Conservation (phyloP, 92 coral and sea anemone genomes). For the Siderastrea siderea region DNA sequence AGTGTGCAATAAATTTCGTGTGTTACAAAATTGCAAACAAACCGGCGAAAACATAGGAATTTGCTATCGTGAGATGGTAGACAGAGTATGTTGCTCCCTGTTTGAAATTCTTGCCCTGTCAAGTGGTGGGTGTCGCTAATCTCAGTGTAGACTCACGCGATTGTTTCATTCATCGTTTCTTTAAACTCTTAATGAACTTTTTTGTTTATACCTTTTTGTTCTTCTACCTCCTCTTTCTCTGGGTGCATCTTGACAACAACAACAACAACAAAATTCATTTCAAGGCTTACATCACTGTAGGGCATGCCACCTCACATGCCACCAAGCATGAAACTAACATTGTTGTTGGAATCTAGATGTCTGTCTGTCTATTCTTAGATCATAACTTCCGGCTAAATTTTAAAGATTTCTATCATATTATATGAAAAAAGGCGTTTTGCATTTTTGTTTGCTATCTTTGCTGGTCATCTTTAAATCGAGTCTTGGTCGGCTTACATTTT, state of each 20-base stretch:
- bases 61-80: slow-evolving; percentile 33
- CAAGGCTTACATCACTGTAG: background rate
- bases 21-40: background rate
- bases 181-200: background rate
- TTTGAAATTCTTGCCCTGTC: slow-evolving; percentile 29
- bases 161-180: background rate
- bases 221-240: background rate
- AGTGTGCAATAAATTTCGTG: background rate
- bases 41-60: background rate
- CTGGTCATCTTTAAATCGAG: background rate
- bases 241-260: background rate
- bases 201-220: too few relatives aligned
- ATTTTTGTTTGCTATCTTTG: background rate
- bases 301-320: background rate
- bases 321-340: background rate
- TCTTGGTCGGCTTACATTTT: background rate
- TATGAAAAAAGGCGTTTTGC: background rate
- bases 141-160: slow-evolving; percentile 39
- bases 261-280: background rate
- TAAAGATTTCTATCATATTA: background rate
- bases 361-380: background rate
- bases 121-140: slow-evolving; percentile 22
- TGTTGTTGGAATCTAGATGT: background rate
- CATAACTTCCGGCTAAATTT: background rate
- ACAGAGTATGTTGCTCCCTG: background rate